These are phyloP conservation scores for Cetoscarus ocellatus DNA, from an alignment of 2,797 vertebrate genomes.

Conservation along the genomic window DNA sequence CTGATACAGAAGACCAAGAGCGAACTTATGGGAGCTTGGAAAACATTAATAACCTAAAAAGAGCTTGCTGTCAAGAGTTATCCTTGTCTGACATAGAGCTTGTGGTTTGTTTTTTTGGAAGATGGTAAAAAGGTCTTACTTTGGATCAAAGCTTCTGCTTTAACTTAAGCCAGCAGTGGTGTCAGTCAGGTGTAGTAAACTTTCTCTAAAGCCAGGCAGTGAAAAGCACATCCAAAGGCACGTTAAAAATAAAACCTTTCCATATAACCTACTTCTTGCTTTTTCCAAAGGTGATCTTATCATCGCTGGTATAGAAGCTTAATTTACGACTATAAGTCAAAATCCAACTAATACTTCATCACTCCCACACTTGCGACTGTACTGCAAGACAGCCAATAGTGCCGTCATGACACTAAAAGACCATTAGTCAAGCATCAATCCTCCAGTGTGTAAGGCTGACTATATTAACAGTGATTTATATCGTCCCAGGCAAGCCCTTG, in stretches of 20 bases:
- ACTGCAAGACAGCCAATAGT: conserved; percentile 8
- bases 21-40: too few species aligned
- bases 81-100: not conserved
- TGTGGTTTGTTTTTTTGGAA: not conserved
- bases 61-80: not conserved
- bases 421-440: conserved; percentile 24
- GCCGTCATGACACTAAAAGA: conserved; percentile 15
- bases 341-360: conserved; percentile 25
- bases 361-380: conserved; percentile 8
- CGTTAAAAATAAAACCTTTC: conserved; percentile 1
- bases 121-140: not conserved
- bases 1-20: too few species aligned
- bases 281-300: conserved; percentile 21
- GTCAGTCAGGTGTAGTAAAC: not conserved
- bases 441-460: conserved; percentile 14
- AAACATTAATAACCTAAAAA: not conserved
- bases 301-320: not conserved
- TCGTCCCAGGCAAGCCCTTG: not conserved
- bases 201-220: not conserved
- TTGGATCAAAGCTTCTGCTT: not conserved
- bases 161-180: conserved; percentile 1
- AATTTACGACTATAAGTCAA: conserved; percentile 30
- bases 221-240: not conserved
- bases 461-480: conserved; percentile 39
- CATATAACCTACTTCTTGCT: conserved; percentile 6